Percentiles rank a stretch among this genome's conserved stretches.
Conservation (phyloP, 2,113 vertebrate genomes). For the Pangasianodon hypophthalmus region DNA sequence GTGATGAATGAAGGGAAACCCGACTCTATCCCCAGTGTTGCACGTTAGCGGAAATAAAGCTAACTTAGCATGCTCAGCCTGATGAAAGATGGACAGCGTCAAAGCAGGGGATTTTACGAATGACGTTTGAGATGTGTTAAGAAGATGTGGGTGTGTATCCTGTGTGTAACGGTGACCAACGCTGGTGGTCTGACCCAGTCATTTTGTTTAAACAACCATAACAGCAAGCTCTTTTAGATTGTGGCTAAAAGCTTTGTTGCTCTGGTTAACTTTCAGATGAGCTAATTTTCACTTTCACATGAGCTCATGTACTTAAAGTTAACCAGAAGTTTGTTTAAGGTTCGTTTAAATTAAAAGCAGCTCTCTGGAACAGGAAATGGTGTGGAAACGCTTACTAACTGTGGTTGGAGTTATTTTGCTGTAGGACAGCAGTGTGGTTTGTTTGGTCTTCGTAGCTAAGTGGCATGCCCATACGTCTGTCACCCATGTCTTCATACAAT, state of each 20-base stretch:
- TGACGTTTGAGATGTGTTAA: conserved; percentile 12
- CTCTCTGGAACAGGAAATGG: background rate
- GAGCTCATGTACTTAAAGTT: background rate
- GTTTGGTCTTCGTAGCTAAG: background rate
- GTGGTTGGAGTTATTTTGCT: background rate
- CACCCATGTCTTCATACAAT: background rate
- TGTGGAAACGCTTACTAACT: conserved; percentile 12
- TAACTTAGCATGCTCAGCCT: background rate
- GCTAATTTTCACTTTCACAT: conserved; percentile 22
- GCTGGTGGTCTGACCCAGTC: conserved; percentile 9
- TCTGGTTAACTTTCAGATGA: conserved; percentile 32
- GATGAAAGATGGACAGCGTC: background rate
- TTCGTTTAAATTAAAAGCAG: background rate
- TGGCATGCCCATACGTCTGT: background rate
- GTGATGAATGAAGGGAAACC: background rate
- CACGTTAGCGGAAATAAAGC: background rate
- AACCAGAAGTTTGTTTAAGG: conserved; percentile 21
- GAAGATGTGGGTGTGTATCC: background rate
- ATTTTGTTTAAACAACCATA: conserved; percentile 20
- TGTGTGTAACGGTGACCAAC: background rate
- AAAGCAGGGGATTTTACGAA: background rate
- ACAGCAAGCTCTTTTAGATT: background rate
- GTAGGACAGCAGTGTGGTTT: background rate
- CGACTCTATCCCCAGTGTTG: background rate
- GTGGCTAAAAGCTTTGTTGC: background rate